phyloP scores from a whole-genome alignment of 2,797 vertebrate species.

The Gymnocypris eckloni region DNA sequence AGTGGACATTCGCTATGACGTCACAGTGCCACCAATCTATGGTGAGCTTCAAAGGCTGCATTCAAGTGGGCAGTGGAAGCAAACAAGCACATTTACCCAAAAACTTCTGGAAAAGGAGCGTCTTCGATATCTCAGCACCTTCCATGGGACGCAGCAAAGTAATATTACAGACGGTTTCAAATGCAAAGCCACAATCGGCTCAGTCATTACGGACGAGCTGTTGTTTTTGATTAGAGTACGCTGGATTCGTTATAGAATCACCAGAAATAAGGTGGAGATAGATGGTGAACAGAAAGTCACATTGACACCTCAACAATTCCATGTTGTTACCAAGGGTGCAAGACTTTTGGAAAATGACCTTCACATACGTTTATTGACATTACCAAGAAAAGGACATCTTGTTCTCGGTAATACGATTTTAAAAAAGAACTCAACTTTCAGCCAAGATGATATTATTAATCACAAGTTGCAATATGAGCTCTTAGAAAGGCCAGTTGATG shows the following conservation, averaged over 20 bases:
- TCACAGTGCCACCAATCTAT: constrained; percentile 79
- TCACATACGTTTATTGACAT: constrained; percentile 79
- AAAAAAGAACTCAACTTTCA: constrained; percentile 82
- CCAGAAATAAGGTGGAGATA: constrained; percentile 81
- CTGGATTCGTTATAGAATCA: constrained; percentile 84
- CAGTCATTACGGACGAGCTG: constrained; percentile 73
- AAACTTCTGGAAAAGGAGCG: constrained; percentile 76
- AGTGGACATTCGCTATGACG: constrained; percentile 77
- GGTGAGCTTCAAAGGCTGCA: constrained; percentile 84
- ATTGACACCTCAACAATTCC: constrained; percentile 80
- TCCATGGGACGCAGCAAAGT: constrained; percentile 74
- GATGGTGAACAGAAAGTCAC: constrained; percentile 71
- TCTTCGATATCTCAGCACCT: constrained; percentile 83
- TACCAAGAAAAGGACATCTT: constrained; percentile 84
- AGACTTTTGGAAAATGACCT: constrained; percentile 78
- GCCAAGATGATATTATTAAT: constrained; percentile 83
- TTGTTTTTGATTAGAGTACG: constrained; percentile 78
- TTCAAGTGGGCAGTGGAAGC: constrained; percentile 82
- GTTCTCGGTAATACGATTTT: constrained; percentile 76
- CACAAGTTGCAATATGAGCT: constrained; percentile 82
- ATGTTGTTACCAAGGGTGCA: constrained; percentile 75
- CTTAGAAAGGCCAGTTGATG: constrained; percentile 66
- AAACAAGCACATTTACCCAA: constrained; percentile 81
- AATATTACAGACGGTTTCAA: constrained; percentile 83
- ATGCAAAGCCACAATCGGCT: constrained; percentile 81